A percentile compares a stretch with the other conserved stretches of the same genome.
Evolutionary conservation across 2,797 vertebrate species (phyloP).

Genomic region (Chaenodraco wilsoni): DNA sequence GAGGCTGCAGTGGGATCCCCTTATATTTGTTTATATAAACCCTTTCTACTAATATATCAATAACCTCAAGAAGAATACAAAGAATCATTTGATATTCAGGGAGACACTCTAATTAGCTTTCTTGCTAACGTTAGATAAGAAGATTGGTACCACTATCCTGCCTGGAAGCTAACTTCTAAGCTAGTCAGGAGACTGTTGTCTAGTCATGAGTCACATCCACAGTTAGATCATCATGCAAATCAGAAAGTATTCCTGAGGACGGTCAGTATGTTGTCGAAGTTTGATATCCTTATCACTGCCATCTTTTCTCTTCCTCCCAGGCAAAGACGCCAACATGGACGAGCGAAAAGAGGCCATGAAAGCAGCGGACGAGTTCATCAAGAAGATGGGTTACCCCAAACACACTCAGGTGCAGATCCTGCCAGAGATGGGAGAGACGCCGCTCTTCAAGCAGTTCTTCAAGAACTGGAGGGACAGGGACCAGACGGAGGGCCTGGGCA

Average conservation of each 20-base stretch:
- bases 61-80: too few relatives aligned
- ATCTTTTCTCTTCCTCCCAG: constrained; percentile 67
- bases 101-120: too few relatives aligned
- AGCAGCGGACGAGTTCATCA: constrained; percentile 94
- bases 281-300: background rate
- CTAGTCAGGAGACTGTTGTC: background rate
- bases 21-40: background rate
- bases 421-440: constrained; percentile 94
- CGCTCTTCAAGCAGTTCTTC: constrained; percentile 99
- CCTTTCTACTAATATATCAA: too few relatives aligned
- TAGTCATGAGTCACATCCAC: background rate
- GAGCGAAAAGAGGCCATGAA: constrained; percentile 94
- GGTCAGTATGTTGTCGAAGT: background rate
- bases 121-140: background rate
- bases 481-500: constrained; percentile 91
- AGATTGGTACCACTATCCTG: background rate
- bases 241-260: background rate
- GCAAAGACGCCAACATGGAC: constrained; percentile 91
- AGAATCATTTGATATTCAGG: too few relatives aligned
- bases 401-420: constrained; percentile 96
- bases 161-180: too few relatives aligned
- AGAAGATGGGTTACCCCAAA: constrained; percentile 95
- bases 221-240: background rate
- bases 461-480: constrained; percentile 96
- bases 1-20: background rate